Evolutionary conservation across 2,888 invertebrate species (phyloP).

Genomic region (Prenolepis imparis): DNA sequence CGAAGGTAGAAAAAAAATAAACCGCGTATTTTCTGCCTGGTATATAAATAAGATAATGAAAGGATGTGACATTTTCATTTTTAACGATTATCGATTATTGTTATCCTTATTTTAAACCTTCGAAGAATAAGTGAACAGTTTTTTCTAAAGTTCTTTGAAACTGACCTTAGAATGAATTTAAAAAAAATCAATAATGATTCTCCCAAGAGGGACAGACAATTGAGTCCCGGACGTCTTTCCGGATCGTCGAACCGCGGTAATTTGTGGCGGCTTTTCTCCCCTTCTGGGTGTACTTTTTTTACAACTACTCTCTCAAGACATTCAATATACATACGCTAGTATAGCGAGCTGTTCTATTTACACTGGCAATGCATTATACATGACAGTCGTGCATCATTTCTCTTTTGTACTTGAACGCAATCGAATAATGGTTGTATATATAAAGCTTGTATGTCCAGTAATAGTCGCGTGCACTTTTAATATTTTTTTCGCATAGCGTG

Average conservation of each 20-base stretch:
- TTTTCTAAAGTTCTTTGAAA: not conserved
- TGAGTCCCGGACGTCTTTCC: not conserved
- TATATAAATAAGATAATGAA: not conserved
- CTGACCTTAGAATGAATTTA: not conserved
- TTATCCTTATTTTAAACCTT: not conserved
- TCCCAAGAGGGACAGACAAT: constrained; percentile 3
- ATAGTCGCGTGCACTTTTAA: not conserved
- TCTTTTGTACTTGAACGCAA: constrained; percentile 3
- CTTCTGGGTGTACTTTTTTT: not conserved
- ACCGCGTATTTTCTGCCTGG: not conserved
- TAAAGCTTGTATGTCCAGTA: not conserved
- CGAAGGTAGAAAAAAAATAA: not conserved
- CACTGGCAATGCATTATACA: not conserved
- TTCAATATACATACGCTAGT: not conserved
- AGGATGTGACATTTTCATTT: not conserved
- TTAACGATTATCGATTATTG: not conserved
- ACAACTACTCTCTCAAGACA: not conserved
- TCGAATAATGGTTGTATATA: constrained; percentile 14
- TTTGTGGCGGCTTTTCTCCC: not conserved
- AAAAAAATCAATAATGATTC: constrained; percentile 30
- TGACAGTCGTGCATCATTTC: not conserved
- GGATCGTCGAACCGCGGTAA: not conserved
- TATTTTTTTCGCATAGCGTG: not conserved
- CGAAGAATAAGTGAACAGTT: not conserved
- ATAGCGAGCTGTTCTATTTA: constrained; percentile 23